Conservation (phyloP, 2,113 vertebrate species). For the Morone saxatilis region DNA sequence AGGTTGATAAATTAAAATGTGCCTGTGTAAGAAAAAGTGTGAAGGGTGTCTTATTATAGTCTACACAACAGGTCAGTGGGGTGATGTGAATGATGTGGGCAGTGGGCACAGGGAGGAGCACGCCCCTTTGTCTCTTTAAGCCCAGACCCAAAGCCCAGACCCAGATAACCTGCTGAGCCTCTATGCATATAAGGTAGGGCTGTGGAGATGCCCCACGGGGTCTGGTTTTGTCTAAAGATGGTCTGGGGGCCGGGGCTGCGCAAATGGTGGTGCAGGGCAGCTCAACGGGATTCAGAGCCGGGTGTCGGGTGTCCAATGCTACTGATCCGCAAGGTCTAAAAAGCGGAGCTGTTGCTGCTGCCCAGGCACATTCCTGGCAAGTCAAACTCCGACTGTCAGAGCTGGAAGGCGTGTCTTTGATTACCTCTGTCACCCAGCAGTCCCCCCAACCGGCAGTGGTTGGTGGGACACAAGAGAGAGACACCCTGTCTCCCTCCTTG, state of each 20-base stretch:
- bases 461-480: neutral
- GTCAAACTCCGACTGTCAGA: slow-evolving; percentile 62
- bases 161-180: slow-evolving; percentile 31
- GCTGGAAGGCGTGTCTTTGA: slow-evolving; percentile 48
- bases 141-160: slow-evolving; percentile 10
- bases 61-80: neutral
- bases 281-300: slow-evolving; percentile 48
- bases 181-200: slow-evolving; percentile 72
- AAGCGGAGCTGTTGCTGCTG: slow-evolving; percentile 68
- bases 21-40: neutral
- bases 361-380: slow-evolving; percentile 76
- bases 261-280: slow-evolving; percentile 27
- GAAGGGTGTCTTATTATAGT: neutral
- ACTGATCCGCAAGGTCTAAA: slow-evolving; percentile 50
- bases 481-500: neutral
- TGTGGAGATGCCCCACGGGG: slow-evolving; percentile 36
- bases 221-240: slow-evolving; percentile 77
- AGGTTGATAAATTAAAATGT: neutral
- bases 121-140: slow-evolving; percentile 29
- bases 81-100: neutral
- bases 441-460: slow-evolving; percentile 4
- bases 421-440: slow-evolving; percentile 28
- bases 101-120: neutral
- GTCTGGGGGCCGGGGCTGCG: slow-evolving; percentile 36
- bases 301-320: slow-evolving; percentile 70